A percentile compares a stretch with the other conserved stretches of the same genome.
Conservation (phyloP, 92 coral and sea anemone genomes). For the Parazoanthus darwini region DNA sequence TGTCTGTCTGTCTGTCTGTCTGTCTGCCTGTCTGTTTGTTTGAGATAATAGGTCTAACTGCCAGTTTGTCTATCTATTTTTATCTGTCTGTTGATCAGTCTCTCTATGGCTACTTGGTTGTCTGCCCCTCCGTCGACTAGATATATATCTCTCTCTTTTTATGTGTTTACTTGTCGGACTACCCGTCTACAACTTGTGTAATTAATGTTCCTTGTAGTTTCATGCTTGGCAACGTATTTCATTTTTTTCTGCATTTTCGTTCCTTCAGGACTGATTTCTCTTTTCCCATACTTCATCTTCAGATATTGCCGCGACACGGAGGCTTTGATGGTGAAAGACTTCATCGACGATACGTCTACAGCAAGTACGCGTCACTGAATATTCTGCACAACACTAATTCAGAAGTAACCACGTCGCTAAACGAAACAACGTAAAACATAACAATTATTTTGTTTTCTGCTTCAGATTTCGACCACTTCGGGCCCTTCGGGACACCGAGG, state of each 20-base stretch:
- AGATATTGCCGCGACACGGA: conserved; percentile 83
- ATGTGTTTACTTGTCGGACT: background rate
- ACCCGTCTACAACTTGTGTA: too few species aligned
- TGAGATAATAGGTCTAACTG: background rate
- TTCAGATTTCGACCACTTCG: conserved; percentile 85
- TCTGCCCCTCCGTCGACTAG: too few species aligned
- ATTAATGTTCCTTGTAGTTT: too few species aligned
- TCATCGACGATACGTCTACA: conserved; percentile 78
- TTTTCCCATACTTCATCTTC: background rate
- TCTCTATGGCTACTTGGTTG: too few species aligned
- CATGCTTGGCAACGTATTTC: background rate
- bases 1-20: conserved; percentile 1
- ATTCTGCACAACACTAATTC: too few species aligned
- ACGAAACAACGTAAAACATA: background rate
- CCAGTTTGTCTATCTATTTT: background rate
- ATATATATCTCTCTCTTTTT: background rate
- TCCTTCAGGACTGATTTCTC: background rate
- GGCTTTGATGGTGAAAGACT: conserved; percentile 81
- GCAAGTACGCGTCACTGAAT: conserved; percentile 60
- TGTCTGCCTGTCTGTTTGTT: background rate
- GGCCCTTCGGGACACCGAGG: conserved; percentile 83
- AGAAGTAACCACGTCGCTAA: background rate
- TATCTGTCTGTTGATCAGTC: background rate
- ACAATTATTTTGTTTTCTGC: too few species aligned
- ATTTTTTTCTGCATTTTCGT: background rate